These are phyloP conservation scores for Chondrosia reniformis DNA, from an alignment of 37 sponge, comb jelly and placozoan species.

Conservation along the genomic window DNA sequence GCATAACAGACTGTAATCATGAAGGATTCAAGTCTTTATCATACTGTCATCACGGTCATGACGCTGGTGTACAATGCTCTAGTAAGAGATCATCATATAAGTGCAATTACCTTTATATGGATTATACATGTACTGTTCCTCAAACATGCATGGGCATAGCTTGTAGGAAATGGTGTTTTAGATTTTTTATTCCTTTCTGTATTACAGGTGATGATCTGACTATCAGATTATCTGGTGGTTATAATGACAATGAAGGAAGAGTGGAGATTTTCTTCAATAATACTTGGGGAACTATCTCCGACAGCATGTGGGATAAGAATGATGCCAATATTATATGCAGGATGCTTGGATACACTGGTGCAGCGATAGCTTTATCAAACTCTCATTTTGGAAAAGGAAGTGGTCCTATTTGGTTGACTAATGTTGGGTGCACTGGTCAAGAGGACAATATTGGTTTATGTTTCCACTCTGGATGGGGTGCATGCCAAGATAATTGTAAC, in stretches of 20 bases:
- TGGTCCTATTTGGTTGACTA: neutral
- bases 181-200: no score
- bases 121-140: no score
- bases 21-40: neutral
- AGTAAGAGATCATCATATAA: no score
- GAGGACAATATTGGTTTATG: no score
- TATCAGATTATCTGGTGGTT: neutral
- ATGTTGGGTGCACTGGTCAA: neutral
- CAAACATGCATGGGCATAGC: no score
- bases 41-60: neutral
- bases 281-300: neutral
- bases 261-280: neutral
- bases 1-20: neutral
- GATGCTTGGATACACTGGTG: slow-evolving; percentile 1
- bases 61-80: slow-evolving; percentile 22
- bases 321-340: neutral
- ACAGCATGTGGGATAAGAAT: neutral
- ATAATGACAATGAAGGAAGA: neutral
- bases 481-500: no score
- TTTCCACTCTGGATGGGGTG: no score
- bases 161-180: no score
- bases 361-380: neutral
- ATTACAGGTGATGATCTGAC: no score
- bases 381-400: neutral
- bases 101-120: no score